A percentile compares a stretch with the other conserved stretches of the same genome.
phyloP scores from a whole-genome alignment of 2,113 vertebrate species.

The Ptilonorhynchus violaceus region DNA sequence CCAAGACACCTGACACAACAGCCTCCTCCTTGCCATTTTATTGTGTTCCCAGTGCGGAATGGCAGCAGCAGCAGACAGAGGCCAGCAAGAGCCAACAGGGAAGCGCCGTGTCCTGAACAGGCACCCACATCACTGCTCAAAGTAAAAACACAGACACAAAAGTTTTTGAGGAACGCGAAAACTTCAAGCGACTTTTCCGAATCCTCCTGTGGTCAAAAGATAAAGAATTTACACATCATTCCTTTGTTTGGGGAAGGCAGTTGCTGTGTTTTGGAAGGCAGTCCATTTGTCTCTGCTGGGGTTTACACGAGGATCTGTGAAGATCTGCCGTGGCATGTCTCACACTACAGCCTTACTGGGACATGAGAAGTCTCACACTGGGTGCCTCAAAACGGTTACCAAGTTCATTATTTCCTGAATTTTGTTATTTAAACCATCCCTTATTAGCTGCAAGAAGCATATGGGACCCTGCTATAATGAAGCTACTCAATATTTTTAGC shows the following conservation, averaged over 20 bases:
- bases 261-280: background rate
- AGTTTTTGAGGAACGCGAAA: background rate
- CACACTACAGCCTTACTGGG: background rate
- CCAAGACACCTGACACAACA: background rate
- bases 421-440: background rate
- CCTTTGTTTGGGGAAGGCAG: background rate
- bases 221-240: background rate
- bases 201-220: background rate
- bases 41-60: background rate
- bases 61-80: background rate
- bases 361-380: background rate
- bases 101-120: background rate
- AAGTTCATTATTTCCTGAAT: conserved; percentile 4
- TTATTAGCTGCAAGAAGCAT: conserved; percentile 45
- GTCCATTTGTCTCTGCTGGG: background rate
- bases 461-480: conserved; percentile 2
- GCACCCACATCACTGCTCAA: background rate
- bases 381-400: background rate
- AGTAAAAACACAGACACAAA: background rate
- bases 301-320: background rate
- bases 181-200: background rate
- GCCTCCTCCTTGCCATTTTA: background rate
- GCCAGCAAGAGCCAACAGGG: background rate
- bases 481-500: conserved; percentile 41
- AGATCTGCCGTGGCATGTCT: background rate